Evolutionary conservation across 2,888 invertebrate species (phyloP).

Genomic region (Abscondita cerata): DNA sequence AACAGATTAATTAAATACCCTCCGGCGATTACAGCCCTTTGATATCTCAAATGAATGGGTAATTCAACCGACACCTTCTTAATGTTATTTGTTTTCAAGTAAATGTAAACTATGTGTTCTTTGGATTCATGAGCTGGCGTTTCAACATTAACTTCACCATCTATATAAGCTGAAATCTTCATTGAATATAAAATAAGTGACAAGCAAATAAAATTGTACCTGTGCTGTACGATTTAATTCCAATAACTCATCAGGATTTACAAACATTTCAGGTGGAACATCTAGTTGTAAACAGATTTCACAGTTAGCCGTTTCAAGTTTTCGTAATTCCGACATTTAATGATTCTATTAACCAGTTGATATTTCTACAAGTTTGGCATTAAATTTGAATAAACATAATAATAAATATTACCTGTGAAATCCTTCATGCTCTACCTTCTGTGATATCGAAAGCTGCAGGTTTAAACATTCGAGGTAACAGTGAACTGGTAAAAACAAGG

Average conservation of each 20-base stretch:
- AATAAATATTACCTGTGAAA: conserved; percentile 58
- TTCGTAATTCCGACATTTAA: conserved; percentile 9
- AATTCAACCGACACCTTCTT: conserved; percentile 52
- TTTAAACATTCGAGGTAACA: conserved; percentile 47
- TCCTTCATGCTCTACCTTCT: conserved; percentile 60
- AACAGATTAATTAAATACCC: conserved; percentile 48
- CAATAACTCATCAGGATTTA: conserved; percentile 59
- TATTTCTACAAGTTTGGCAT: conserved; percentile 50
- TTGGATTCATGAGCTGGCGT: conserved; percentile 55
- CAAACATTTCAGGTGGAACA: conserved; percentile 55
- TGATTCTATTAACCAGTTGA: conserved; percentile 59
- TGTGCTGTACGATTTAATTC: conserved; percentile 53
- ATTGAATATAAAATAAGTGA: conserved; percentile 17
- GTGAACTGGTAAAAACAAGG: no score
- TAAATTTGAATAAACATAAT: not conserved
- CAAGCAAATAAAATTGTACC: conserved; percentile 35
- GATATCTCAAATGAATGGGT: conserved; percentile 62
- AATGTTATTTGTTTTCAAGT: conserved; percentile 46
- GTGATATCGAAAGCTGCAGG: conserved; percentile 53
- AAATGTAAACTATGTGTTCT: conserved; percentile 54
- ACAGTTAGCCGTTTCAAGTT: conserved; percentile 48
- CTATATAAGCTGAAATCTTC: conserved; percentile 51
- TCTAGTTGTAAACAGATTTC: conserved; percentile 51
- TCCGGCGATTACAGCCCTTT: conserved; percentile 58
- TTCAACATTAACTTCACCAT: conserved; percentile 57